Conservation (phyloP, 2,113 vertebrate genomes). For the Crotalus helleri region DNA sequence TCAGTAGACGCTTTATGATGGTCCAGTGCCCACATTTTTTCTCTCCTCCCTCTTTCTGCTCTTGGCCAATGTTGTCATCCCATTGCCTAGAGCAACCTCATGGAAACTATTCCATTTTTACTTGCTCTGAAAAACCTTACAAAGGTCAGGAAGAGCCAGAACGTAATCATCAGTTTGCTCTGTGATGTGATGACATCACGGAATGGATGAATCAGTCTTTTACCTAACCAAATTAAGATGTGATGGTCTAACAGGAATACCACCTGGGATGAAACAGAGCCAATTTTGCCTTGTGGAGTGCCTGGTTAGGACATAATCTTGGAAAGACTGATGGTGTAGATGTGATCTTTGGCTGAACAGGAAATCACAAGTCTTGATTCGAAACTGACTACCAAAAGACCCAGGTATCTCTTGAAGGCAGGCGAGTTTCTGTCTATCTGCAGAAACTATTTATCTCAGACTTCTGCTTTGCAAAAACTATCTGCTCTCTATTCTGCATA, state of each 20-base stretch:
- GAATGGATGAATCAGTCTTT: neutral
- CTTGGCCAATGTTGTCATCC: neutral
- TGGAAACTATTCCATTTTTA: neutral
- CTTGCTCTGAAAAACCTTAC: neutral
- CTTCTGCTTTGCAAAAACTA: constrained; percentile 55
- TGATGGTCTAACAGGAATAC: neutral
- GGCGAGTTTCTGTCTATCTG: neutral
- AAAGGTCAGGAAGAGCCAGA: neutral
- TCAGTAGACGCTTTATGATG: neutral
- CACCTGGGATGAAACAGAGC: neutral
- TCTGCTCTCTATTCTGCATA: constrained; percentile 57
- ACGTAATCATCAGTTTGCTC: neutral
- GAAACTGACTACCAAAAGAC: neutral
- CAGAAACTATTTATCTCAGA: constrained; percentile 34
- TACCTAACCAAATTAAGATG: neutral
- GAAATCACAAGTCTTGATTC: neutral
- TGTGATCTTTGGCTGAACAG: neutral
- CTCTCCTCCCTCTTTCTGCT: neutral
- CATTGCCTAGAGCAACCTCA: neutral
- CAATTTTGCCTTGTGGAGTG: neutral
- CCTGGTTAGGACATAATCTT: neutral
- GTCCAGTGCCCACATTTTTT: neutral
- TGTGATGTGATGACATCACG: neutral
- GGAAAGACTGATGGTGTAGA: neutral
- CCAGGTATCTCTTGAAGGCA: neutral